These are phyloP conservation scores for Platichthys stellatus DNA, from an alignment of 2,113 vertebrate species.

Conservation along the genomic window DNA sequence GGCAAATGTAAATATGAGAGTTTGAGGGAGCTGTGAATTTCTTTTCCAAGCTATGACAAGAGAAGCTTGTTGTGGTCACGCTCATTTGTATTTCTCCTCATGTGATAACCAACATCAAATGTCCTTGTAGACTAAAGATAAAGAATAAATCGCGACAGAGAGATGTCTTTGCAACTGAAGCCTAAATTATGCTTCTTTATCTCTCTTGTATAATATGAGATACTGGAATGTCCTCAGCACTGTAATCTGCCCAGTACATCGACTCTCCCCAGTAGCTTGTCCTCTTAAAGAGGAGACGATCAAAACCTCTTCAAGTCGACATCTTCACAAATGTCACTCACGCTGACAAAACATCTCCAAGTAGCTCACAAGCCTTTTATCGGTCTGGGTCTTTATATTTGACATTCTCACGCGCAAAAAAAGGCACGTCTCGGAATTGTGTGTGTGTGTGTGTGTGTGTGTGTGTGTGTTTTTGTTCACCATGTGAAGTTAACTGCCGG, in stretches of 20 bases:
- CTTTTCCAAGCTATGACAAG: conserved; percentile 24
- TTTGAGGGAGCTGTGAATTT: conserved; percentile 5
- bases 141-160: conserved; percentile 30
- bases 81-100: conserved; percentile 21
- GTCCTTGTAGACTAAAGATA: conserved; percentile 28
- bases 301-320: conserved; percentile 23
- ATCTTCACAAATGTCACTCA: conserved; percentile 41
- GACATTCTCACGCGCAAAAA: neutral
- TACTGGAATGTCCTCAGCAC: neutral
- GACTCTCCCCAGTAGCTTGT: neutral
- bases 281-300: conserved; percentile 16
- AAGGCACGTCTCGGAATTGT: neutral
- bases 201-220: conserved; percentile 9
- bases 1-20: neutral
- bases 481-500: no score
- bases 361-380: conserved; percentile 33
- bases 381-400: neutral
- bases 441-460: no score
- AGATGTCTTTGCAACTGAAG: conserved; percentile 38
- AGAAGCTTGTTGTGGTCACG: conserved; percentile 28
- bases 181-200: conserved; percentile 24
- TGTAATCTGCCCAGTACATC: conserved; percentile 22
- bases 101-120: conserved; percentile 28
- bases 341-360: conserved; percentile 34
- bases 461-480: no score